Evolutionary conservation across 1,140 invertebrate genomes (phyloP).

Genomic region (Drosophila bipectinata): DNA sequence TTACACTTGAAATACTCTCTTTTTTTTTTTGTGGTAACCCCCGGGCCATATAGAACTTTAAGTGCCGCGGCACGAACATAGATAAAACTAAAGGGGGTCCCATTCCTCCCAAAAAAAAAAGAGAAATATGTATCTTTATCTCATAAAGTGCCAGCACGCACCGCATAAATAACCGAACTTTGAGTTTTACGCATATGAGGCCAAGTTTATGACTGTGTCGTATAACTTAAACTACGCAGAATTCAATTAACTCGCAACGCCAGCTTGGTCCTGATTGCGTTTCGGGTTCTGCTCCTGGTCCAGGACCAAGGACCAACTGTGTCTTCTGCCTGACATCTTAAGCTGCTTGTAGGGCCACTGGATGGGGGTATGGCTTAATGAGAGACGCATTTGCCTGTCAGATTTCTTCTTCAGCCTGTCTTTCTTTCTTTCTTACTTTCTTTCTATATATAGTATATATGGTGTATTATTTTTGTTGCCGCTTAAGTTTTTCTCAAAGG

Average conservation of each 20-base stretch:
- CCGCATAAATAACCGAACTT: conserved; percentile 55
- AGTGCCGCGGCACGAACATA: conserved; percentile 58
- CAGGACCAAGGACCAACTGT: conserved; percentile 36
- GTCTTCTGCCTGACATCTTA: conserved; percentile 35
- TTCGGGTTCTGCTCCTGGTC: conserved; percentile 19
- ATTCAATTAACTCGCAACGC: conserved; percentile 64
- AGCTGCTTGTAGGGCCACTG: conserved; percentile 12
- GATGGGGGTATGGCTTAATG: conserved; percentile 37
- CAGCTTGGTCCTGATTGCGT: conserved; percentile 35
- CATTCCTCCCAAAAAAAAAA: background rate
- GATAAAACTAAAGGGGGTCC: conserved; percentile 47
- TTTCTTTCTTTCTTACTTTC: conserved; percentile 1
- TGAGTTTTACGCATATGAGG: conserved; percentile 65
- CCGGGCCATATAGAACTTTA: conserved; percentile 49
- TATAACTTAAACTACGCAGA: conserved; percentile 69
- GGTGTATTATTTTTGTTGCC: conserved; percentile 2
- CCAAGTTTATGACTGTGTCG: conserved; percentile 67
- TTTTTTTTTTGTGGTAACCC: conserved; percentile 5
- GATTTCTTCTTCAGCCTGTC: conserved; percentile 21
- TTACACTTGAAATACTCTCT: background rate
- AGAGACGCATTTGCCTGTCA: conserved; percentile 49
- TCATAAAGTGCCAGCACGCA: conserved; percentile 52
- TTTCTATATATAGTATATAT: conserved; percentile 2
- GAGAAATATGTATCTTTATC: background rate
- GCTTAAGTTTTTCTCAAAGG: conserved; percentile 15